Base-by-base conservation (phyloP, 2,797 vertebrate genomes). In the Neostethus bicornis region DNA sequence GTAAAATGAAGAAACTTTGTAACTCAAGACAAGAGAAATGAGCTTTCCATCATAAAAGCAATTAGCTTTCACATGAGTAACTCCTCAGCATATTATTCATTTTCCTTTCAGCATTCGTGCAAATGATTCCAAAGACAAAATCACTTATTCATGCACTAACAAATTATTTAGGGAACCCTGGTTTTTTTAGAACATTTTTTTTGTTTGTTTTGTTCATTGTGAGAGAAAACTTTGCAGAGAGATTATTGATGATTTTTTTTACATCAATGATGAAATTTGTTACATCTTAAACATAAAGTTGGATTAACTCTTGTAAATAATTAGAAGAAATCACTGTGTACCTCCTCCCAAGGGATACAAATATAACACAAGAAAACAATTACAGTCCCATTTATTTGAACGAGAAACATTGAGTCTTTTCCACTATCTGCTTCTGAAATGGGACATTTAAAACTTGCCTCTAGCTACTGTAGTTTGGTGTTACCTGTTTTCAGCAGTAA, bases 21-120 rank as follows among this genome's bases (percentile, higher is more conserved):
- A 54, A 65, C 21, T 51, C 23, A 59, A n/a, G 52, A 60, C 13
- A 14, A 44, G 5, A 54, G 51, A 45, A 61, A 61, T 32, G 24
- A 46, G 58, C 41, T 20, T 45, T 68, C 56, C 35, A 43, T 42
- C 24, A 31, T 24, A 34, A 50, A 68, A 47, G 51, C n/a, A 45
- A 61, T 54, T 61, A 54, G 44, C 56, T 19, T 16, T 41, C 32
- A 41, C 32, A 32, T n/a, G 21, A 50, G 44, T 49, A 52, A 29
- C 37, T 58, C 25, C 43, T 53, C 56, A 54, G 28, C 11, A 2
- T 26, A 26, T 58, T n/a, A 14, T 23, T 38, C 20, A 4, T 24
- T 53, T 59, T 53, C 24, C 25, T 49, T 14, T 37, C n/a, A 49
- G 44, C 43, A 43, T 44, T 38, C 10, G 11, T 35, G 35, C 14